Evolutionary conservation across 2,113 vertebrate species (phyloP).

Genomic region (Reinhardtius hippoglossoides): DNA sequence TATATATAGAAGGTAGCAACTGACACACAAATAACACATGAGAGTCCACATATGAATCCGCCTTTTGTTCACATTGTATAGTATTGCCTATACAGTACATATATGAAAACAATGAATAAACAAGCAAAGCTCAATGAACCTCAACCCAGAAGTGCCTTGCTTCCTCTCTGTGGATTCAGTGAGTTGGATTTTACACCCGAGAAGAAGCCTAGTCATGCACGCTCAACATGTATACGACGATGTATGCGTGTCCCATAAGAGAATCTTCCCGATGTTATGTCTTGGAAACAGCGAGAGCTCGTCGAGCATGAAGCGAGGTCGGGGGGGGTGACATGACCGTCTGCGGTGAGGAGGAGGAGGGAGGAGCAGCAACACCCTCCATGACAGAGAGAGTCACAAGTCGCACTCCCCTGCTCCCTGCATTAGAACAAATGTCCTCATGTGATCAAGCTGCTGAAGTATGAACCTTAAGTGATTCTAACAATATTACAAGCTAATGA

Average conservation of each 20-base stretch:
- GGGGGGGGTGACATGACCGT: constrained; percentile 6
- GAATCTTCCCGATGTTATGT: constrained; percentile 3
- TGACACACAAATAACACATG: constrained; percentile 20
- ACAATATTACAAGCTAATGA: constrained; percentile 77
- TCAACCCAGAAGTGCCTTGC: constrained; percentile 15
- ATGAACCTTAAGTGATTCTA: constrained; percentile 75
- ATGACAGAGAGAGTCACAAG: constrained; percentile 57
- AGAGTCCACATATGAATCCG: not conserved
- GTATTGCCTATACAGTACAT: not conserved
- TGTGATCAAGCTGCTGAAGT: constrained; percentile 63
- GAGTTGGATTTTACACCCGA: constrained; percentile 21
- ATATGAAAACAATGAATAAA: not conserved
- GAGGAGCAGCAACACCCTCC: not conserved
- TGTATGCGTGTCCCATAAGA: constrained; percentile 23
- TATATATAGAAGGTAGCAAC: constrained; percentile 5
- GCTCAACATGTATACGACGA: constrained; percentile 19
- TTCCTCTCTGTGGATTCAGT: constrained; percentile 26
- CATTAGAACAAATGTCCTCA: constrained; percentile 47
- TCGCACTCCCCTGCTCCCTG: constrained; percentile 46
- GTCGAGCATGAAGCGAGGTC: constrained; percentile 17
- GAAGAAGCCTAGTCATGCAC: constrained; percentile 35
- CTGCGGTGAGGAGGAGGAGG: not conserved
- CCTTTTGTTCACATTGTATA: not conserved
- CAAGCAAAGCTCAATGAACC: constrained; percentile 12
- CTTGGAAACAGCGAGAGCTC: constrained; percentile 17